These are phyloP conservation scores for Oligia latruncula DNA, from an alignment of 2,888 invertebrate genomes.

Conservation along the genomic window DNA sequence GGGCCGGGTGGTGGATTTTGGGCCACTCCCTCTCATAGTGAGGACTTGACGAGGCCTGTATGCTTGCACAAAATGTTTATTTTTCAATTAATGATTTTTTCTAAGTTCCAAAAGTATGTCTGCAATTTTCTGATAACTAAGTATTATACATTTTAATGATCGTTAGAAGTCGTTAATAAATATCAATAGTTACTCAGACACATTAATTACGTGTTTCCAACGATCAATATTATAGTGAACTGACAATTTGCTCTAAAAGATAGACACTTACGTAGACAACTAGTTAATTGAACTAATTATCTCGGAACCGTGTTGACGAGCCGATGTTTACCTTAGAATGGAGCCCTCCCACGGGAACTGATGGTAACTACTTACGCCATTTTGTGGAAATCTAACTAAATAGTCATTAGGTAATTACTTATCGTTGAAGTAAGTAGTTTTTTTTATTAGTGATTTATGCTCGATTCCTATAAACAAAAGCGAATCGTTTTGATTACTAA, in stretches of 20 bases:
- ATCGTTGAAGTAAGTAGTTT: background rate
- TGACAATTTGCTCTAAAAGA: slow-evolving; percentile 6
- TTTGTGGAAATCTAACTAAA: background rate
- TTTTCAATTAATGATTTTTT: background rate
- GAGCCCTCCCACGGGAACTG: background rate
- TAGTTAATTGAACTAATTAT: slow-evolving; percentile 41
- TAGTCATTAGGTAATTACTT: background rate
- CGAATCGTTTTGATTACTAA: too few relatives aligned
- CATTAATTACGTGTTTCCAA: slow-evolving; percentile 5
- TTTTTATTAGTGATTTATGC: background rate
- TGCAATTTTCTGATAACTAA: background rate
- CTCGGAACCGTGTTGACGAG: background rate
- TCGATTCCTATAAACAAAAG: too few relatives aligned
- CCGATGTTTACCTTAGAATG: slow-evolving; percentile 23
- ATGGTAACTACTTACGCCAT: background rate
- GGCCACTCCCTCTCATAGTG: too few relatives aligned
- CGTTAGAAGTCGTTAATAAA: slow-evolving; percentile 10
- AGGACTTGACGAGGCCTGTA: too few relatives aligned
- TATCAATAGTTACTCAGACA: background rate
- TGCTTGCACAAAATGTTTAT: too few relatives aligned
- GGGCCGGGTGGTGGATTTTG: too few relatives aligned
- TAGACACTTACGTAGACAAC: slow-evolving; percentile 3
- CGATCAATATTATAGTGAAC: slow-evolving; percentile 29
- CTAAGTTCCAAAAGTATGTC: background rate
- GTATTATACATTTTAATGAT: background rate